phyloP scores from a whole-genome alignment of 1,140 invertebrate species.

The Zelostemma sp. region DNA sequence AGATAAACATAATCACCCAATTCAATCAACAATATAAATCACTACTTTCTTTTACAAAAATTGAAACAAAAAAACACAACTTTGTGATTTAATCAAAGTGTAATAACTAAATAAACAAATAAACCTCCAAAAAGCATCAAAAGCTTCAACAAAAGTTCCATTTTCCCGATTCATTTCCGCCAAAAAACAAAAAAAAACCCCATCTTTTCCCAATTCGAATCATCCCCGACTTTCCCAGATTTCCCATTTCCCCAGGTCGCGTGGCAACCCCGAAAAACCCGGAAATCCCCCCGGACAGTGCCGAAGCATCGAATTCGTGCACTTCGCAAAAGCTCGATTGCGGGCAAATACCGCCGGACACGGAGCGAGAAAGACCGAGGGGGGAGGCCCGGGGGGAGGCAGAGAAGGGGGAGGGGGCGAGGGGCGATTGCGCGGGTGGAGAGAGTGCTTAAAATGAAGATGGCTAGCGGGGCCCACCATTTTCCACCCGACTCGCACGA shows the following conservation, averaged over 20 bases:
- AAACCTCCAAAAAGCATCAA: too few relatives aligned
- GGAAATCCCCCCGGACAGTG: not conserved
- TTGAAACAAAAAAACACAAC: too few relatives aligned
- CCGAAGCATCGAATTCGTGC: slow-evolving; percentile 16
- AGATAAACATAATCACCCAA: too few relatives aligned
- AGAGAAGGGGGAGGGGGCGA: slow-evolving; percentile 60
- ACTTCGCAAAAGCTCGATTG: slow-evolving; percentile 53
- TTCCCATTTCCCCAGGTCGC: too few relatives aligned
- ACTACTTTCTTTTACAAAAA: too few relatives aligned
- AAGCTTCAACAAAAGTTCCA: too few relatives aligned
- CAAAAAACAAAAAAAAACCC: too few relatives aligned
- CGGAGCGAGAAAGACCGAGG: slow-evolving; percentile 64
- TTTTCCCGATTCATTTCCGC: too few relatives aligned
- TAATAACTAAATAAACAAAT: too few relatives aligned
- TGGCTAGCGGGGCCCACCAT: slow-evolving; percentile 61
- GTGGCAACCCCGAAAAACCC: not conserved
- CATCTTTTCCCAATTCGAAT: not conserved
- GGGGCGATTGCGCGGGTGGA: slow-evolving; percentile 15
- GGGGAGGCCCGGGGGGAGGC: slow-evolving; percentile 66
- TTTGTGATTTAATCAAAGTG: too few relatives aligned
- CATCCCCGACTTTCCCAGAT: too few relatives aligned
- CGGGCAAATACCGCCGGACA: slow-evolving; percentile 69
- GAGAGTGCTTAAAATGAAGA: slow-evolving; percentile 64
- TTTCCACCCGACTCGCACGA: slow-evolving; percentile 49
- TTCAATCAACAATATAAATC: too few relatives aligned